phyloP scores from a whole-genome alignment of 1,140 invertebrate species.

The Rhagoletis pomonella region DNA sequence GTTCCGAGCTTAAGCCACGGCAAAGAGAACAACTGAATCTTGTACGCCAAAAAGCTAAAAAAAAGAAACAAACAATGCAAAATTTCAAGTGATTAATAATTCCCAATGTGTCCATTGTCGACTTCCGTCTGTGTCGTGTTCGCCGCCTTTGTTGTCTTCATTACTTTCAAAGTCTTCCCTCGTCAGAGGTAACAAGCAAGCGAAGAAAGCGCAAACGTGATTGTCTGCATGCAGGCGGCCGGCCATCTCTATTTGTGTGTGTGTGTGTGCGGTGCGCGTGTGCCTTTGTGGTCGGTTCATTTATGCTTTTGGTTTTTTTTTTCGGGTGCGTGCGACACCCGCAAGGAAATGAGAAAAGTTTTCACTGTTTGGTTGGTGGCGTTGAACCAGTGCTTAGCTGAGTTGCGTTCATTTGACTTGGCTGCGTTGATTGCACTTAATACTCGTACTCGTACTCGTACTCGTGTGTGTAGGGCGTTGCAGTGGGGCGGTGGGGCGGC shows the following conservation, averaged over 20 bases:
- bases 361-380: neutral
- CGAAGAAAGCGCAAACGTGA: neutral
- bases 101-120: slow-evolving; percentile 27
- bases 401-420: neutral
- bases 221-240: neutral
- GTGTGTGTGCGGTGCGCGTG: neutral
- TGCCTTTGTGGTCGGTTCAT: neutral
- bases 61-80: neutral
- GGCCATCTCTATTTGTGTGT: neutral
- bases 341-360: slow-evolving; percentile 48
- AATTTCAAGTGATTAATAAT: slow-evolving; percentile 38
- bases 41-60: no score
- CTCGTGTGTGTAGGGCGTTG: neutral
- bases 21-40: neutral
- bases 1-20: no score
- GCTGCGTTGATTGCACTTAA: slow-evolving; percentile 13
- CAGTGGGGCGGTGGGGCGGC: neutral
- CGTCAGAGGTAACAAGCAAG: neutral
- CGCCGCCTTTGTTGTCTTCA: neutral
- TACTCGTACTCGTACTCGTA: neutral
- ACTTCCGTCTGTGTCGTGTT: neutral
- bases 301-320: slow-evolving; percentile 10
- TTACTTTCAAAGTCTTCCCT: neutral
- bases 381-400: neutral
- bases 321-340: neutral